These are phyloP conservation scores for Anoplopoma fimbria DNA, from an alignment of 2,113 vertebrate species.

Conservation along the genomic window DNA sequence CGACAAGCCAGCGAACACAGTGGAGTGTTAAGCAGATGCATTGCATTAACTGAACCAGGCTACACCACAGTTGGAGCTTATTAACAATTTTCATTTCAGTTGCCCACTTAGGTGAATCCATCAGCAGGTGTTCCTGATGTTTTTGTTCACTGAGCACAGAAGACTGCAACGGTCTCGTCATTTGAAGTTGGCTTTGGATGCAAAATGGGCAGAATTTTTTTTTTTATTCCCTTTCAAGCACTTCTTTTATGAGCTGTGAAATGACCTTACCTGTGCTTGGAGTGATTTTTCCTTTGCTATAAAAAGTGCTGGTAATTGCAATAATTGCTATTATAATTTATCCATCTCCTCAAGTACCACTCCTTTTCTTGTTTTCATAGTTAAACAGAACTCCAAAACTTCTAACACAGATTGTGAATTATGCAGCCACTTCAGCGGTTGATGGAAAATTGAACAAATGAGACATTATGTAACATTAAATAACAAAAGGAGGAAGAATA, in stretches of 20 bases:
- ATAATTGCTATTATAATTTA: neutral
- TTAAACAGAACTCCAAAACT: too few species aligned
- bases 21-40: too few species aligned
- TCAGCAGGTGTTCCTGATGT: too few species aligned
- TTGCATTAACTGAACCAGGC: too few species aligned
- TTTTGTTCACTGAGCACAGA: too few species aligned
- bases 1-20: too few species aligned
- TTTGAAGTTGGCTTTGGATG: too few species aligned
- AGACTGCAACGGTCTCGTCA: too few species aligned
- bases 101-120: too few species aligned
- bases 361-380: neutral
- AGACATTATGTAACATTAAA: slow-evolving; percentile 29
- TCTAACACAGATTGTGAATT: neutral
- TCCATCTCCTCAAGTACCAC: neutral
- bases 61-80: too few species aligned
- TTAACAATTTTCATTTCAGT: too few species aligned
- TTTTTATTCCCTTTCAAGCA: neutral
- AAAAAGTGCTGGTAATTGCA: neutral
- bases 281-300: neutral
- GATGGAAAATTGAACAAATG: slow-evolving; percentile 28
- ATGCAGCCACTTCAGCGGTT: slow-evolving; percentile 4
- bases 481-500: neutral
- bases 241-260: neutral
- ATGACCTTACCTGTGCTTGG: neutral
- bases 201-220: too few species aligned